Percentiles rank a stretch among this genome's conserved stretches.
These are phyloP conservation scores for Microtus obscurus DNA, from an alignment of 2,797 vertebrate genomes.

Conservation along the genomic window DNA sequence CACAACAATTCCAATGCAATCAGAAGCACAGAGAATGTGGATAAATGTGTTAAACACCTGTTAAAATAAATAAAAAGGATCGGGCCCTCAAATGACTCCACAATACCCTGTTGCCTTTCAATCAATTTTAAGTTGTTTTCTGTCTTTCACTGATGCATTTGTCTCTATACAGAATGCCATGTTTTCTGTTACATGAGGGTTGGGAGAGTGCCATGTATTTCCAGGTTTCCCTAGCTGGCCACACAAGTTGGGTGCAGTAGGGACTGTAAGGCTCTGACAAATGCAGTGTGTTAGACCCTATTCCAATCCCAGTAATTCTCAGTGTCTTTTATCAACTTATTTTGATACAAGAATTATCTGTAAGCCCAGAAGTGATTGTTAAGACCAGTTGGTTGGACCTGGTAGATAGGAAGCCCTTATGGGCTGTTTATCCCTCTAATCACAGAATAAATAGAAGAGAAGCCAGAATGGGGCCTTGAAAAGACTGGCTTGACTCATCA, in stretches of 20 bases:
- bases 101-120: neutral
- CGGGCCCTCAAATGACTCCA: neutral
- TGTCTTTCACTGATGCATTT: neutral
- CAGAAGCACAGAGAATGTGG: slow-evolving; percentile 50
- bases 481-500: slow-evolving; percentile 65
- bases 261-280: slow-evolving; percentile 15
- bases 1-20: slow-evolving; percentile 55
- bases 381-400: slow-evolving; percentile 54
- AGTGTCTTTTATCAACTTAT: slow-evolving; percentile 34
- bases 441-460: slow-evolving; percentile 68
- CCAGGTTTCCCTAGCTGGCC: neutral
- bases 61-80: neutral
- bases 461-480: slow-evolving; percentile 19
- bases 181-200: neutral
- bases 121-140: neutral
- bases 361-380: slow-evolving; percentile 58
- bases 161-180: neutral
- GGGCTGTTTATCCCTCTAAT: slow-evolving; percentile 61
- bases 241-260: neutral
- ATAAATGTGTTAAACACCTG: slow-evolving; percentile 47
- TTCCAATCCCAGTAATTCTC: slow-evolving; percentile 15
- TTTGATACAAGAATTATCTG: slow-evolving; percentile 53
- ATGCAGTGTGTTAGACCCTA: slow-evolving; percentile 3
- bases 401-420: slow-evolving; percentile 49
- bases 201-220: neutral